These are phyloP conservation scores for Tachysurus vachellii DNA, from an alignment of 2,113 vertebrate species.

Conservation along the genomic window DNA sequence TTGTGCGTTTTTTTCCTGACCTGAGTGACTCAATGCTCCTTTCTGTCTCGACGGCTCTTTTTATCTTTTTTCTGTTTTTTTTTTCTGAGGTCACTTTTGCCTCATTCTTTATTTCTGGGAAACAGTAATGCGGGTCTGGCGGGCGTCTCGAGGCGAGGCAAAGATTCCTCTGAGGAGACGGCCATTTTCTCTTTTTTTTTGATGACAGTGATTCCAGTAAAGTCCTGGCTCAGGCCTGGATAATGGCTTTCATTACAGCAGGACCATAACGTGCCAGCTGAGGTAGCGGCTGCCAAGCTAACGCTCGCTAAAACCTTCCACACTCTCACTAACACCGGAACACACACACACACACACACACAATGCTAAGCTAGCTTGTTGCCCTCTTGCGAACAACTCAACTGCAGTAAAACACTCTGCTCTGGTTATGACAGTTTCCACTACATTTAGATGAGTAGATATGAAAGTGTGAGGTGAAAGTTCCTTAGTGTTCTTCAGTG, in stretches of 20 bases:
- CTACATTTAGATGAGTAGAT: background rate
- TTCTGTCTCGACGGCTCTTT: constrained; percentile 30
- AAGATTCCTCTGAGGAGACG: constrained; percentile 27
- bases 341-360: background rate
- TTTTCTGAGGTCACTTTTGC: constrained; percentile 46
- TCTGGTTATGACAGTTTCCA: background rate
- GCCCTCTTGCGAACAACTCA: background rate
- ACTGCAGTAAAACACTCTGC: background rate
- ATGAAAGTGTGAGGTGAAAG: background rate
- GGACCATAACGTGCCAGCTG: background rate
- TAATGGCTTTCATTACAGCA: constrained; percentile 34
- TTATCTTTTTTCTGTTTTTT: background rate
- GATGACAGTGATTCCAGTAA: constrained; percentile 46
- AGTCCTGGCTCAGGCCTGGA: constrained; percentile 23
- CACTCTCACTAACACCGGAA: background rate
- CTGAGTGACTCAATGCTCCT: background rate
- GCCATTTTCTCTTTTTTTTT: constrained; percentile 42
- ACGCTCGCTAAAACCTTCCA: background rate
- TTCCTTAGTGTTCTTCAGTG: background rate
- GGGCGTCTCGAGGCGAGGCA: constrained; percentile 43
- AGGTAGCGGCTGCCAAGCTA: background rate
- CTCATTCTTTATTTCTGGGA: constrained; percentile 55
- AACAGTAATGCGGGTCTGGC: constrained; percentile 50
- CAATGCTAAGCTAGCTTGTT: background rate
- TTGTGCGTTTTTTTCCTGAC: background rate